Evolutionary conservation across 2,113 vertebrate species (phyloP).

Genomic region (Nesospiza acunhae): DNA sequence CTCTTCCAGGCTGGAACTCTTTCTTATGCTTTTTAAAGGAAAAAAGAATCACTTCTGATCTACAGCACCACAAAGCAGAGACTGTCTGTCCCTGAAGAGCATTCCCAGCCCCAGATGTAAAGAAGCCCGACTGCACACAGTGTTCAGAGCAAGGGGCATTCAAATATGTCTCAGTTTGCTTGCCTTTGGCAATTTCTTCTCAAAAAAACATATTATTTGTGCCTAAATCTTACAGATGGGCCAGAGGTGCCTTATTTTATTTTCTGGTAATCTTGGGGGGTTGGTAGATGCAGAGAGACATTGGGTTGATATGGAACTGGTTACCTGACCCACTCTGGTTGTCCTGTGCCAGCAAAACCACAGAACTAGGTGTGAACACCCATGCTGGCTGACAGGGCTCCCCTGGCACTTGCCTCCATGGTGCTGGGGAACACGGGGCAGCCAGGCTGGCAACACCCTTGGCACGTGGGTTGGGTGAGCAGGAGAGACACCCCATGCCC

Average conservation of each 20-base stretch:
- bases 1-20: neutral
- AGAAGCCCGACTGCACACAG: neutral
- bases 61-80: neutral
- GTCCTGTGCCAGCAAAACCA: neutral
- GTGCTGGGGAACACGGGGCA: neutral
- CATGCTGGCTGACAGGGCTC: neutral
- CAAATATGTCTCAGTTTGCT: neutral
- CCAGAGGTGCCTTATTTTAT: neutral
- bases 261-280: neutral
- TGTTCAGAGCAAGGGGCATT: neutral
- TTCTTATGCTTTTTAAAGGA: neutral
- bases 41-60: neutral
- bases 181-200: neutral
- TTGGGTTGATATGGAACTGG: neutral
- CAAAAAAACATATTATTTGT: neutral
- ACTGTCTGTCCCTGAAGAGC: neutral
- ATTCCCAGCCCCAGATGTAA: neutral
- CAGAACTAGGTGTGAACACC: neutral
- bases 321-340: neutral
- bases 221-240: neutral
- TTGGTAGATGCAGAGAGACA: neutral
- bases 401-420: neutral
- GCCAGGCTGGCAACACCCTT: accelerated
- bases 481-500: neutral
- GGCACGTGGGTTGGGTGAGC: neutral